These are phyloP conservation scores for Coenonympha arcania DNA, from an alignment of 2,888 invertebrate genomes.

Conservation along the genomic window DNA sequence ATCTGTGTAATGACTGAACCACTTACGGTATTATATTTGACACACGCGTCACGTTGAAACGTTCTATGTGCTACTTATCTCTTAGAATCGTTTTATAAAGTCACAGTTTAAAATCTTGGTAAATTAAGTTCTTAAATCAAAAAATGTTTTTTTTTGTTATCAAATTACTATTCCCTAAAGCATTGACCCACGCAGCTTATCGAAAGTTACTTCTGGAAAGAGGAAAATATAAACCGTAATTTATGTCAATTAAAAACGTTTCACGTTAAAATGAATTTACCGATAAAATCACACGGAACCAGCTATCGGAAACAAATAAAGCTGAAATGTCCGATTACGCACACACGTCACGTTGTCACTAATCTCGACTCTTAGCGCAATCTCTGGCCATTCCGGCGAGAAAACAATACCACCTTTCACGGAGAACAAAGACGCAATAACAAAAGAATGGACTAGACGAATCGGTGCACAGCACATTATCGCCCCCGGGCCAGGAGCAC, in stretches of 20 bases:
- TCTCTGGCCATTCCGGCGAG: slow-evolving; percentile 58
- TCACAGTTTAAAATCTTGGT: neutral
- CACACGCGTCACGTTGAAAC: neutral
- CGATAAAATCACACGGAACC: slow-evolving; percentile 1
- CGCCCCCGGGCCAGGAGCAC: slow-evolving; percentile 40
- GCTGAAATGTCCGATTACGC: slow-evolving; percentile 23
- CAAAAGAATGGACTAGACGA: slow-evolving; percentile 65
- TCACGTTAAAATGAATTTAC: neutral
- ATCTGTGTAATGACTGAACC: slow-evolving; percentile 5
- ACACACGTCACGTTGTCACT: slow-evolving; percentile 65
- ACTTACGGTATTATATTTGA: slow-evolving; percentile 4
- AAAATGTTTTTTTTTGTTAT: no score
- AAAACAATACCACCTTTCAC: slow-evolving; percentile 69
- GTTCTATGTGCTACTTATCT: neutral
- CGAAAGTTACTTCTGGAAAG: no score
- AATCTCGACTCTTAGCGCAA: slow-evolving; percentile 69
- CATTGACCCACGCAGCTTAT: no score
- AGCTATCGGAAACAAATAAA: slow-evolving; percentile 16
- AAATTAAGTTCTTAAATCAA: no score
- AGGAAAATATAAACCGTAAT: neutral
- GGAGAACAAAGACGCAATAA: slow-evolving; percentile 63
- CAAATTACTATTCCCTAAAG: no score
- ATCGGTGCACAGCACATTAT: slow-evolving; percentile 58
- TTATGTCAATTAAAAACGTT: neutral
- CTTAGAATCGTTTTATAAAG: neutral